phyloP scores from a whole-genome alignment of 2,113 vertebrate genomes.

The Paralichthys olivaceus region DNA sequence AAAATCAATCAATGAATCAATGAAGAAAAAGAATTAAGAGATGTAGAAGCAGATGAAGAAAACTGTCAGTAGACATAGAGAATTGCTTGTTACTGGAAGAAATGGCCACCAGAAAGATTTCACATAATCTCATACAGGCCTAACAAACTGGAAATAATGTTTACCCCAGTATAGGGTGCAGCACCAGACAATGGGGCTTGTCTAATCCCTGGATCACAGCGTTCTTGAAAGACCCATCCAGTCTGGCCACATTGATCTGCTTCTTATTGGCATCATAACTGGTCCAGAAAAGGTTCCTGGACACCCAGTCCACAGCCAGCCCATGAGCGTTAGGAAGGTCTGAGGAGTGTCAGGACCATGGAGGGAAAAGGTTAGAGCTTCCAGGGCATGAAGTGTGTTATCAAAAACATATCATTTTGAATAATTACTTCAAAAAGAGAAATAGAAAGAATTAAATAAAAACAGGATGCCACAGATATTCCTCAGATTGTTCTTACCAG shows the following conservation, averaged over 20 bases:
- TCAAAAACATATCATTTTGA: background rate
- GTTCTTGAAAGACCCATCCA: slow-evolving; percentile 97
- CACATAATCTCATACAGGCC: background rate
- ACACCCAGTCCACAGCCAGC: slow-evolving; percentile 97
- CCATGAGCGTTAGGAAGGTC: slow-evolving; percentile 95
- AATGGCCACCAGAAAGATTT: background rate
- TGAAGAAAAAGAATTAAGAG: background rate
- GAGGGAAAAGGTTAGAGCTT: background rate
- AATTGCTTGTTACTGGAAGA: background rate
- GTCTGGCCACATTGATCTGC: slow-evolving; percentile 95
- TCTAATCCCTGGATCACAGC: slow-evolving; percentile 95
- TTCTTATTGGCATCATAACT: slow-evolving; percentile 96
- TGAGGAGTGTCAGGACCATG: slow-evolving; percentile 66
- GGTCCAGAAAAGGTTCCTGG: slow-evolving; percentile 97
- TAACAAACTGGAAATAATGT: slow-evolving; percentile 21
- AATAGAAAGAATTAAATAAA: background rate
- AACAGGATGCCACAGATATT: fast-evolving
- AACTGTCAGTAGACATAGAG: background rate
- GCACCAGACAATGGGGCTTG: slow-evolving; percentile 92
- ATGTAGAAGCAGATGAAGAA: background rate
- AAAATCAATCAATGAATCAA: background rate
- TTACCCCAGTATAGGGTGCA: slow-evolving; percentile 91
- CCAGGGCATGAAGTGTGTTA: background rate
- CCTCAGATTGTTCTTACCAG: slow-evolving; percentile 60
- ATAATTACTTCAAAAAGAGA: background rate